Evolutionary conservation across 2,888 invertebrate genomes (phyloP), one percentile per base, ranked within the genome.

Genomic region (Sericinus montela): DNA sequence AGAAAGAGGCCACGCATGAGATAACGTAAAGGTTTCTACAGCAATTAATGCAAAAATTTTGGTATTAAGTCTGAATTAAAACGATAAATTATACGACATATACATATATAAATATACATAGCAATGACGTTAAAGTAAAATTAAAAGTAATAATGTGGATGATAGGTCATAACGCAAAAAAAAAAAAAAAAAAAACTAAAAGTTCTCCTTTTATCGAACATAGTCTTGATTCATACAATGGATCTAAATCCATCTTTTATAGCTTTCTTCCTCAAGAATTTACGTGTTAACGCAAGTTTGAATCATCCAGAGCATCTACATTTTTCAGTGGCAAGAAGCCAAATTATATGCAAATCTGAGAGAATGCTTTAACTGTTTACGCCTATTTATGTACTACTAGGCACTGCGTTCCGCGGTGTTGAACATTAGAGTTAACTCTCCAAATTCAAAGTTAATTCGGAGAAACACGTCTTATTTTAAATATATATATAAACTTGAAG

Each of bases 311-410:
- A 56, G 46, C 47, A 53, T 55, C 39, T 37, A 51, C 43, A 52
- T 52, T 42, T 47, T 54, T 52, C 44, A 40, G 38, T 60, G 55
- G 59, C 58, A 54, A 16, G 29, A 11, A 35, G 58, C 58, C 59
- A 59, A 58, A 53, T 40, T 42, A 23, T 49, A 57, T 54, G 46
- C 47, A 57, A 54, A 55, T 55, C 48, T 35, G 32, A 51, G 35
- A 51, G 45, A 45, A 40, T 45, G 44, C 44, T 46, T 32, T 9
- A 51, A 43, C 45, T 35, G 32, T 37, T 35, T 30, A 40, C 52
- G 39, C 45, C 48, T 46, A 41, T 51, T 53, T 47, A 51, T 34
- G 45, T 37, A 32, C 25, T 28, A 14, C 29, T 36, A 30, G 13
- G 11, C 15, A 14, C 34, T 41, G 30, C 32, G 50, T 45, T 42